These are phyloP conservation scores for Zeus faber DNA, from an alignment of 2,113 vertebrate species.

Conservation along the genomic window DNA sequence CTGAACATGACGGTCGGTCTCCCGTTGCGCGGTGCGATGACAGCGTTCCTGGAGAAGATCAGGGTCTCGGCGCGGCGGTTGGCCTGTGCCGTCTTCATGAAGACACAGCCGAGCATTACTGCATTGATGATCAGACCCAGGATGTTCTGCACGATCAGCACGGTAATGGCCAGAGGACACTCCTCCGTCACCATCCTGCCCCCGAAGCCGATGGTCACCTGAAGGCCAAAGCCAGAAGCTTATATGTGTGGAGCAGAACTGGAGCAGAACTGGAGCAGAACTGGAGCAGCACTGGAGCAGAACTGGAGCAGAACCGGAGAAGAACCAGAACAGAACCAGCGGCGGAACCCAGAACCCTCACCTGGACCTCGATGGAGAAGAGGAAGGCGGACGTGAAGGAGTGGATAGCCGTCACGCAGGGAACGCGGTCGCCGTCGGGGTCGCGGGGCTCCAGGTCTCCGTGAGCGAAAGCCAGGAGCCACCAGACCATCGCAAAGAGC, in stretches of 20 bases:
- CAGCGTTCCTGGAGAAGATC: slow-evolving; percentile 80
- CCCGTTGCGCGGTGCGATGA: slow-evolving; percentile 76
- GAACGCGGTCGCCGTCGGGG: slow-evolving; percentile 43
- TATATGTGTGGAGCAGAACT: too few species aligned
- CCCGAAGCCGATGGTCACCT: slow-evolving; percentile 83
- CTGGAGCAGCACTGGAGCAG: neutral
- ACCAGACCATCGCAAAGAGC: slow-evolving; percentile 83
- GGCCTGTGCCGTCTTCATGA: slow-evolving; percentile 86
- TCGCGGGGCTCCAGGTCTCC: slow-evolving; percentile 75
- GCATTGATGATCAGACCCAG: slow-evolving; percentile 81
- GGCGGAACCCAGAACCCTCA: slow-evolving; percentile 19
- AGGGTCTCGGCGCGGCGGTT: slow-evolving; percentile 82
- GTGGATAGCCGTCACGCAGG: slow-evolving; percentile 82
- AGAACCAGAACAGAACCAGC: neutral
- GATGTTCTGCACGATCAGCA: slow-evolving; percentile 84
- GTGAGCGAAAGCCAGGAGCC: slow-evolving; percentile 82
- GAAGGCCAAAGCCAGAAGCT: neutral
- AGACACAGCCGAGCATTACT: slow-evolving; percentile 83
- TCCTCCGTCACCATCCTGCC: slow-evolving; percentile 84
- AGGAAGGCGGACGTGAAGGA: slow-evolving; percentile 84
- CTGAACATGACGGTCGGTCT: slow-evolving; percentile 80
- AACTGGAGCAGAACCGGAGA: neutral
- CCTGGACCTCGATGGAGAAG: slow-evolving; percentile 85
- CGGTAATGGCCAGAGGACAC: slow-evolving; percentile 77
- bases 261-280: neutral